These are phyloP conservation scores for Lordiphosa clarofinis DNA, from an alignment of 1,140 invertebrate genomes.

Conservation along the genomic window DNA sequence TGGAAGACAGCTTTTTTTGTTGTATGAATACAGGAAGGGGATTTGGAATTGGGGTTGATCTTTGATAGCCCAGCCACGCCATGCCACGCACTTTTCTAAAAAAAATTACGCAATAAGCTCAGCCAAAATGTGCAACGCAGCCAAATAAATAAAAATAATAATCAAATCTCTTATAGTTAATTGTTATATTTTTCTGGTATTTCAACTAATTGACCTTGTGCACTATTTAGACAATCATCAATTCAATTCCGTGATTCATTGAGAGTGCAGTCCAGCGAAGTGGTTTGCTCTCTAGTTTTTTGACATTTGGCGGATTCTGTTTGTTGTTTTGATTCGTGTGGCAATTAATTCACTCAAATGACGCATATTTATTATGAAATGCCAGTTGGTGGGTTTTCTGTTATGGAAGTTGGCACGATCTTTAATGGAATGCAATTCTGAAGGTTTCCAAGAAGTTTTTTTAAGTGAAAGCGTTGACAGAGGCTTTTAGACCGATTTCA, in stretches of 20 bases:
- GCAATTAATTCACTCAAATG: slow-evolving; percentile 57
- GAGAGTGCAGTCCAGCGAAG: slow-evolving; percentile 6
- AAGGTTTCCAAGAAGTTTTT: too few relatives aligned
- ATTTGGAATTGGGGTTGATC: slow-evolving; percentile 42
- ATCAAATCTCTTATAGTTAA: slow-evolving; percentile 25
- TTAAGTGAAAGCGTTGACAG: too few relatives aligned
- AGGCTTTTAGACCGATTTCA: too few relatives aligned
- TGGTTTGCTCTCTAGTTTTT: neutral
- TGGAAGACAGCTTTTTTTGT: slow-evolving; percentile 54
- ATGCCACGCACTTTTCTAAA: slow-evolving; percentile 33
- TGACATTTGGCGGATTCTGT: slow-evolving; percentile 18
- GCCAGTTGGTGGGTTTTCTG: slow-evolving; percentile 1
- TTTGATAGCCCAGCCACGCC: neutral
- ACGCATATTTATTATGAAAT: slow-evolving; percentile 48
- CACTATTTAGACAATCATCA: slow-evolving; percentile 63
- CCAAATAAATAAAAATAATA: slow-evolving; percentile 8
- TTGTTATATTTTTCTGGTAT: slow-evolving; percentile 55
- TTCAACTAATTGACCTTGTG: slow-evolving; percentile 73
- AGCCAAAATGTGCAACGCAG: neutral
- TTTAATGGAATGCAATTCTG: slow-evolving; percentile 3
- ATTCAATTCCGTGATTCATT: slow-evolving; percentile 62
- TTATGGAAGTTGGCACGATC: neutral
- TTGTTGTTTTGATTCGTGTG: slow-evolving; percentile 41
- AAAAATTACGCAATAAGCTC: slow-evolving; percentile 42
- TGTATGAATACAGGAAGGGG: slow-evolving; percentile 15